Evolutionary conservation across 1,140 invertebrate species (phyloP).

Genomic region (Pygmarrhopalites habei): DNA sequence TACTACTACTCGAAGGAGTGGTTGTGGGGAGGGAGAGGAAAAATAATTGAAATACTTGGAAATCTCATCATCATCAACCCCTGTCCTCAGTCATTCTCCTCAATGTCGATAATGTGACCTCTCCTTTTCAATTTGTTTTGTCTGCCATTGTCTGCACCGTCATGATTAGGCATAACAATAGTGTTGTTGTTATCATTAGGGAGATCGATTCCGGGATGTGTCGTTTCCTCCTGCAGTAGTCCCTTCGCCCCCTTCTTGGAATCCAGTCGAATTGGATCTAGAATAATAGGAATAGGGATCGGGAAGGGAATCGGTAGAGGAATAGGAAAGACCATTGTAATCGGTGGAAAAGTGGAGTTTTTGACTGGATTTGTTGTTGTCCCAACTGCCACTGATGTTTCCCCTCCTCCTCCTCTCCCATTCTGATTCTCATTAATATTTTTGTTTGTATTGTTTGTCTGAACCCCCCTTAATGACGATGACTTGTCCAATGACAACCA

Average conservation of each 20-base stretch:
- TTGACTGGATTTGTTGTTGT: neutral
- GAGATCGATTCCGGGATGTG: neutral
- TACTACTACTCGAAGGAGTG: conserved; percentile 59
- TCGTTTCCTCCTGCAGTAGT: neutral
- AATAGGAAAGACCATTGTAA: conserved; percentile 15
- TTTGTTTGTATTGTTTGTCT: neutral
- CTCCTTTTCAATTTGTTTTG: neutral
- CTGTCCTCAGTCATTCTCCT: conserved; percentile 6
- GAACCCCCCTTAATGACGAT: neutral
- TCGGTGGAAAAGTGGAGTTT: conserved; percentile 7
- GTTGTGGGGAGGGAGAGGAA: no score
- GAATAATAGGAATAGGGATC: neutral
- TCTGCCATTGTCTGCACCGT: neutral
- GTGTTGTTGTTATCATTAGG: neutral
- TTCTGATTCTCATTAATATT: neutral
- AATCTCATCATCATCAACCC: no score
- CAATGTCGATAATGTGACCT: neutral
- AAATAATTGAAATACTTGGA: no score
- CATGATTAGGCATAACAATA: neutral
- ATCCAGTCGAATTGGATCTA: no score
- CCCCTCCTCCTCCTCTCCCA: neutral
- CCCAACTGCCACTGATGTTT: neutral
- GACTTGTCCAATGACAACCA: neutral
- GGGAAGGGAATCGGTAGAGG: conserved; percentile 25
- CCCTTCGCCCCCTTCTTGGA: neutral